phyloP scores from a whole-genome alignment of 2,888 invertebrate species.

The Taenaris catops region DNA sequence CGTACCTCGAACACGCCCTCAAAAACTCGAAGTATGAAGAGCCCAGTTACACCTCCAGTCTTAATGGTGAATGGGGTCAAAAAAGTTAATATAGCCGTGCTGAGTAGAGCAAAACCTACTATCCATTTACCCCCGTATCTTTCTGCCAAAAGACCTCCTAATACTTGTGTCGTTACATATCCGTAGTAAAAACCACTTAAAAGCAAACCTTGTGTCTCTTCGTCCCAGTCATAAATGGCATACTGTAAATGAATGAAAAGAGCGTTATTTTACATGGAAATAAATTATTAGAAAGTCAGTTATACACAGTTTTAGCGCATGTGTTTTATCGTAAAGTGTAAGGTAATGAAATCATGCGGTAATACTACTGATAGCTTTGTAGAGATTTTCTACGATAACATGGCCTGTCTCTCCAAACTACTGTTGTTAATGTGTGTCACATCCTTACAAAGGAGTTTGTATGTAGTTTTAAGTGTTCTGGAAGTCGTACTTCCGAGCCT shows the following conservation, averaged over 20 bases:
- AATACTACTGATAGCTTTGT: too few relatives aligned
- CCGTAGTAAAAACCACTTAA: slow-evolving; percentile 92
- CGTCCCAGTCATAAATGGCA: slow-evolving; percentile 82
- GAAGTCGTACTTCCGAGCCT: too few relatives aligned
- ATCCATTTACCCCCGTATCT: slow-evolving; percentile 92
- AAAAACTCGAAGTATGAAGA: slow-evolving; percentile 81
- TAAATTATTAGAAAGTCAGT: too few relatives aligned
- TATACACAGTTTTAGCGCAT: too few relatives aligned
- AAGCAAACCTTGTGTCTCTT: slow-evolving; percentile 85
- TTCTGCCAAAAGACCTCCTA: slow-evolving; percentile 90
- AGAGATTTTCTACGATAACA: too few relatives aligned
- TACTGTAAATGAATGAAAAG: slow-evolving; percentile 37
- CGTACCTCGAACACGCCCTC: slow-evolving; percentile 90
- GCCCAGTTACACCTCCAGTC: slow-evolving; percentile 66
- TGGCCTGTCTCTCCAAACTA: too few relatives aligned
- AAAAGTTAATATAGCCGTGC: slow-evolving; percentile 89
- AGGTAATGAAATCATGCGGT: too few relatives aligned
- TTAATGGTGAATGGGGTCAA: slow-evolving; percentile 87
- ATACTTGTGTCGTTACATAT: slow-evolving; percentile 90
- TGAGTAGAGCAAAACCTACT: slow-evolving; percentile 88
- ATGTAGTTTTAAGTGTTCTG: too few relatives aligned
- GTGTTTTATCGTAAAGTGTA: too few relatives aligned
- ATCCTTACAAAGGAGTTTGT: too few relatives aligned
- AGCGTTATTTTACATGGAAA: too few relatives aligned
- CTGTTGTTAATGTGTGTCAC: too few relatives aligned